Percentiles rank a stretch among this genome's conserved stretches.
These are phyloP conservation scores for Acridotheres tristis DNA, from an alignment of 2,797 vertebrate genomes.

Conservation along the genomic window DNA sequence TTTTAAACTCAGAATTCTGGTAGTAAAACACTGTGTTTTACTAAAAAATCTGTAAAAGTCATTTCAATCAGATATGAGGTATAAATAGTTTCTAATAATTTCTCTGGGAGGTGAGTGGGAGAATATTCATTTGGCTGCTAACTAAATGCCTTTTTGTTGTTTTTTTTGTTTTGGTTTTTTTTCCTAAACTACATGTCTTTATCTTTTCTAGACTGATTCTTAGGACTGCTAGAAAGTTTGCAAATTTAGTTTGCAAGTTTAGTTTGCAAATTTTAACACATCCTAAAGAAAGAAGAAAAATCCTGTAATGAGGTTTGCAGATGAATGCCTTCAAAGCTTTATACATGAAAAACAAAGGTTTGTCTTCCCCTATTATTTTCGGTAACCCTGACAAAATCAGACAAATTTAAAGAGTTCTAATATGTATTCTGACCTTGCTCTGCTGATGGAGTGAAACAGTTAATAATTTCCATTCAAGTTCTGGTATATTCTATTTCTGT, in stretches of 20 bases:
- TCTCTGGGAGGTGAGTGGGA: neutral
- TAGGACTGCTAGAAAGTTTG: neutral
- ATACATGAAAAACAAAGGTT: conserved; percentile 23
- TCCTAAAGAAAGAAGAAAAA: neutral
- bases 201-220: neutral
- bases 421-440: conserved; percentile 53
- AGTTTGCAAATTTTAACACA: neutral
- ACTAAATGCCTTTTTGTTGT: neutral
- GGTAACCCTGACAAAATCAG: conserved; percentile 50
- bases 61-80: neutral
- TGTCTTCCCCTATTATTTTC: conserved; percentile 47
- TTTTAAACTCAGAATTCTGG: neutral
- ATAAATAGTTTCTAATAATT: neutral
- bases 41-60: neutral
- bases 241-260: too few species aligned
- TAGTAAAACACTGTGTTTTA: neutral
- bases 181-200: neutral
- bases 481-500: conserved; percentile 40
- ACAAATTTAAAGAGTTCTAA: conserved; percentile 25
- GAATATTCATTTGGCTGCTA: neutral
- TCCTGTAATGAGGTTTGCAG: neutral
- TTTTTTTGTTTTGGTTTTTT: neutral
- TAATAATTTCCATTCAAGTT: conserved; percentile 63
- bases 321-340: neutral
- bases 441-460: conserved; percentile 34